phyloP scores from a whole-genome alignment of 2,888 invertebrate species.

The Amphipoea lucens region DNA sequence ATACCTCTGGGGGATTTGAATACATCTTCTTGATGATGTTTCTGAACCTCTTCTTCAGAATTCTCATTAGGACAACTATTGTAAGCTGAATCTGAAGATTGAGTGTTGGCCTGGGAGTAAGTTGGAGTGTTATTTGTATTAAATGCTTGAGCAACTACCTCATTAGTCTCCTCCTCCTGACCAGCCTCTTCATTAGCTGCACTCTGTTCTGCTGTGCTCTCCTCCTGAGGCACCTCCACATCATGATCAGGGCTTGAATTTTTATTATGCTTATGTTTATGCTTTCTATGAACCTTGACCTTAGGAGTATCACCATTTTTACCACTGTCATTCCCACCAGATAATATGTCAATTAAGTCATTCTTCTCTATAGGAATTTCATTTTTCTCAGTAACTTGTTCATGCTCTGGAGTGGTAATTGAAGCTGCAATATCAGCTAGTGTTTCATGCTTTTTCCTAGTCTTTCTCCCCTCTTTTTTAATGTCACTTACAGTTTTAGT shows the following conservation, averaged over 20 bases:
- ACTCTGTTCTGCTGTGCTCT: conserved; percentile 62
- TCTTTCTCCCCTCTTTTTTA: conserved; percentile 84
- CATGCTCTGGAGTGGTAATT: conserved; percentile 71
- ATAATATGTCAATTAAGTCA: conserved; percentile 83
- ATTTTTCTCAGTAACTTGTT: conserved; percentile 72
- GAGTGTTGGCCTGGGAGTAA: conserved; percentile 78
- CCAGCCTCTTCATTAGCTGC: conserved; percentile 66
- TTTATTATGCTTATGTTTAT: conserved; percentile 80
- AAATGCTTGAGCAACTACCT: conserved; percentile 68
- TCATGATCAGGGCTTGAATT: conserved; percentile 78
- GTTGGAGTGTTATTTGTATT: conserved; percentile 77
- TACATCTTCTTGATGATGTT: conserved; percentile 83
- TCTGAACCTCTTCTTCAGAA: conserved; percentile 83
- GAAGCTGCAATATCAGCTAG: conserved; percentile 69
- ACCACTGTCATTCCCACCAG: conserved; percentile 77
- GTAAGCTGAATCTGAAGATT: conserved; percentile 86
- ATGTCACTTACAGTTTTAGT: conserved; percentile 85
- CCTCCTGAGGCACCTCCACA: conserved; percentile 63
- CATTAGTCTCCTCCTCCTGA: conserved; percentile 71
- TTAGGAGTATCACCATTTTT: conserved; percentile 74
- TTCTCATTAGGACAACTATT: conserved; percentile 87
- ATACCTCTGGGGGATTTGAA: conserved; percentile 85
- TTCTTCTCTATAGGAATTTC: conserved; percentile 78
- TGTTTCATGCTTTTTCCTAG: conserved; percentile 81
- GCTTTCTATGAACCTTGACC: conserved; percentile 81